Evolutionary conservation across 2,888 invertebrate genomes (phyloP), one percentile per base, ranked within the genome.

Genomic region (Dione vanillae): DNA sequence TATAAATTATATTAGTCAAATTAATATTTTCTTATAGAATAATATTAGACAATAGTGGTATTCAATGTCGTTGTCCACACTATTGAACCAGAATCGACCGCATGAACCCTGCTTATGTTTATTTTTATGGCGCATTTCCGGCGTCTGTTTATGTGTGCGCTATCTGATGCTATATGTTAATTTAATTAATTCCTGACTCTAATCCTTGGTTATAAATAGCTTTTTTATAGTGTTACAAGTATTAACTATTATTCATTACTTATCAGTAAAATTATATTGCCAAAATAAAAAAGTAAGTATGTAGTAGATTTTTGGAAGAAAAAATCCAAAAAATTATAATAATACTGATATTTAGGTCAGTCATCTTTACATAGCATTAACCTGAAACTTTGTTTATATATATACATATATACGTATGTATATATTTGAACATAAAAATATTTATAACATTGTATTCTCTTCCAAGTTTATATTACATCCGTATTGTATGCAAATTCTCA

Each of bases 121-220:
- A 82, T 83, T 82, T 83, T 84, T 88, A 88, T 84, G 87, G 86
- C 45, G 69, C 70, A 81, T 80, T 86, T 89, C 89, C 89, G 85
- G 83, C 80, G 81, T 87, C 88, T 89, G 87, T 87, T 80, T 71
- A 74, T 71, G 71, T 27, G 52, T 54, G 65, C 45, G 56, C 47
- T 65, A 51, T 62, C 61, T 41, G 20, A 51, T 49, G 54, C 64
- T 47, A 64, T 64, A 64, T 64, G 64, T 64, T 51, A 64, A 64
- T 51, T 64, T 51, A 51, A 64, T 69, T 65, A 65, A 65, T 69
- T 35, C 54, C 27, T 16, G 56, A n/a, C 51, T 65, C 41, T 40
- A 40, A 40, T 64, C 19, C 16, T 40, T 40, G 35, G 19, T 47
- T 47, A 10, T 45, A 27, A 12, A 27, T 62, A 35, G n/a, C n/a